These are phyloP conservation scores for Melanerpes aurifrons DNA, from an alignment of 2,113 vertebrate species.

Conservation along the genomic window DNA sequence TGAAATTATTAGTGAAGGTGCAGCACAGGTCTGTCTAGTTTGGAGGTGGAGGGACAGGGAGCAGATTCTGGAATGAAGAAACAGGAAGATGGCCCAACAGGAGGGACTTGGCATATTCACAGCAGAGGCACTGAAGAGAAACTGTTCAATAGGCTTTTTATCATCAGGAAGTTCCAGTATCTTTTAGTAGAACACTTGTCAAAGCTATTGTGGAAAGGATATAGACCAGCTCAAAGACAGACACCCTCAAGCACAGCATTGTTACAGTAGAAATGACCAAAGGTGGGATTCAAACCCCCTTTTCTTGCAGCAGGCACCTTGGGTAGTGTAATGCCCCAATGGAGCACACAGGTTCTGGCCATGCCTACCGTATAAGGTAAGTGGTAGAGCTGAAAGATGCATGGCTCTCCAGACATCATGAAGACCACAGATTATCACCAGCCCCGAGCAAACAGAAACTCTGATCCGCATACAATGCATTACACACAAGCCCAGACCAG, in stretches of 20 bases:
- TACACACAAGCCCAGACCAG: neutral
- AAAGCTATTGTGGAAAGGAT: neutral
- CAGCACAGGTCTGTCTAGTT: constrained; percentile 47
- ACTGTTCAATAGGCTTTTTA: neutral
- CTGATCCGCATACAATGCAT: neutral
- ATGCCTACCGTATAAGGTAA: neutral
- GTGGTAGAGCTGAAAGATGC: neutral
- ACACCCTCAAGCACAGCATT: neutral
- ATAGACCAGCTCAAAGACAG: neutral
- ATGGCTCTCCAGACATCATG: neutral
- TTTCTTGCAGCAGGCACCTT: neutral
- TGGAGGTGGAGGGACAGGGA: constrained; percentile 15
- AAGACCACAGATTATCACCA: neutral
- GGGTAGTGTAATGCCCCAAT: neutral
- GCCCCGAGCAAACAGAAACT: neutral
- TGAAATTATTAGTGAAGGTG: neutral
- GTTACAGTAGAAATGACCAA: neutral
- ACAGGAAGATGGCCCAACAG: constrained; percentile 24
- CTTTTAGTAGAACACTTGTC: neutral
- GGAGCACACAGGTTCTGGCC: neutral
- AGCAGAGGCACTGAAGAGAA: neutral
- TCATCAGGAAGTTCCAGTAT: neutral
- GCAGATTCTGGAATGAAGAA: constrained; percentile 24
- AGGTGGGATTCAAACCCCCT: neutral
- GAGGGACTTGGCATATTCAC: constrained; percentile 15